phyloP scores from a whole-genome alignment of 2,888 invertebrate species.

The Archips xylosteana region DNA sequence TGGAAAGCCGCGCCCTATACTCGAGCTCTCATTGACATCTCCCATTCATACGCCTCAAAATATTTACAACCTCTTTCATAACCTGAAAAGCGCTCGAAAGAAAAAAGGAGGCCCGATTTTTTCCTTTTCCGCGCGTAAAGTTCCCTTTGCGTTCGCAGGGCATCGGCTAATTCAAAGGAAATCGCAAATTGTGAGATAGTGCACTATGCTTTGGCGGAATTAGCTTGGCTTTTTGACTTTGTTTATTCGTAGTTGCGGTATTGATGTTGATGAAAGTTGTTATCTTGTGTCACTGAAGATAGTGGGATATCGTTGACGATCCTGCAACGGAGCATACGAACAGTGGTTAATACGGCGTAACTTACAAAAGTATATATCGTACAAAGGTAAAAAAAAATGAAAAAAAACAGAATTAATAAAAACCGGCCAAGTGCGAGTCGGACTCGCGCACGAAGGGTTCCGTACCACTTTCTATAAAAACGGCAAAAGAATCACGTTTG shows the following conservation, averaged over 20 bases:
- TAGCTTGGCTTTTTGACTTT: conserved; percentile 37
- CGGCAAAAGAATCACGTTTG: no score
- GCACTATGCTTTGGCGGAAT: conserved; percentile 20
- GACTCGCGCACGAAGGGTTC: no score
- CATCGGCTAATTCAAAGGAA: conserved; percentile 43
- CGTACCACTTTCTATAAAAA: no score
- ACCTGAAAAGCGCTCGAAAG: conserved; percentile 44
- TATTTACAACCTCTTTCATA: conserved; percentile 46
- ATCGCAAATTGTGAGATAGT: conserved; percentile 40
- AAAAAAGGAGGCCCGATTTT: conserved; percentile 71
- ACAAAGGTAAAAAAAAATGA: no score
- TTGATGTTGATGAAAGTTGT: not conserved
- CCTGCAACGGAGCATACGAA: no score
- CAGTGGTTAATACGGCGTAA: no score
- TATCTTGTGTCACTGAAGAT: not conserved
- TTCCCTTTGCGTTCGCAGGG: conserved; percentile 61
- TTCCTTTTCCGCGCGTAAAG: conserved; percentile 76
- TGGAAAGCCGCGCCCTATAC: conserved; percentile 42
- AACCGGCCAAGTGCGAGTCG: no score
- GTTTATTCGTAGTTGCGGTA: not conserved
- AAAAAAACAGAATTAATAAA: no score
- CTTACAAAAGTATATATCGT: no score
- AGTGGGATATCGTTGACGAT: no score
- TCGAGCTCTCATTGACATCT: conserved; percentile 43
- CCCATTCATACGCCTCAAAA: conserved; percentile 46